A percentile compares a stretch with the other conserved stretches of the same genome.
Conservation (phyloP, 2,113 vertebrate genomes). For the Puntigrus tetrazona region DNA sequence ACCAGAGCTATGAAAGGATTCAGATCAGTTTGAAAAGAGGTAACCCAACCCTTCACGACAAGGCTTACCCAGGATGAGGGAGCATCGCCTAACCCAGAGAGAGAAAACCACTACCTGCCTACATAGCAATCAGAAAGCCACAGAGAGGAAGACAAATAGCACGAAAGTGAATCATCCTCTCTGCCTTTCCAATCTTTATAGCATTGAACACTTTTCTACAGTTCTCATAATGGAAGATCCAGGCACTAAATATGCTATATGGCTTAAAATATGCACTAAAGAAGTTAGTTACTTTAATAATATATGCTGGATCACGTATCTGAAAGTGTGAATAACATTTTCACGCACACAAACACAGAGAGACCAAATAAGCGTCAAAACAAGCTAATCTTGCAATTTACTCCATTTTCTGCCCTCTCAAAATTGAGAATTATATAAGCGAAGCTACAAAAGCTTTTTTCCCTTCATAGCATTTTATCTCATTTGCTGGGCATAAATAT, state of each 20-base stretch:
- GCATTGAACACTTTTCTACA: background rate
- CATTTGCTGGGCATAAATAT: background rate
- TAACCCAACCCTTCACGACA: conserved; percentile 62
- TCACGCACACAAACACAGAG: too few relatives aligned
- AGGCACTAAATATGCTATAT: too few relatives aligned
- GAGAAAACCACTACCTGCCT: conserved; percentile 25
- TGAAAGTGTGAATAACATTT: background rate
- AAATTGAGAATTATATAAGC: background rate
- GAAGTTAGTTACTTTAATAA: background rate
- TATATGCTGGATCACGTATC: background rate
- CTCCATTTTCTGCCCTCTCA: background rate
- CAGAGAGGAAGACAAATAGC: conserved; percentile 47
- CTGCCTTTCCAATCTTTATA: background rate
- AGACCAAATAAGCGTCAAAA: background rate
- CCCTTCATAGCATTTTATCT: background rate
- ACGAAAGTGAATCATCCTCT: background rate
- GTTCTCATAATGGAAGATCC: too few relatives aligned
- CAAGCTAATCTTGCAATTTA: background rate
- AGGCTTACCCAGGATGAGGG: conserved; percentile 36
- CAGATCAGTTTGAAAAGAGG: conserved; percentile 58
- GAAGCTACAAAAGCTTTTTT: background rate
- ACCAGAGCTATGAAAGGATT: conserved; percentile 64
- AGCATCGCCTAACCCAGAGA: background rate
- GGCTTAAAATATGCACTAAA: background rate
- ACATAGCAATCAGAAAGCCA: conserved; percentile 62